Conservation (phyloP, 2,113 vertebrate species). For the Eleginops maclovinus region DNA sequence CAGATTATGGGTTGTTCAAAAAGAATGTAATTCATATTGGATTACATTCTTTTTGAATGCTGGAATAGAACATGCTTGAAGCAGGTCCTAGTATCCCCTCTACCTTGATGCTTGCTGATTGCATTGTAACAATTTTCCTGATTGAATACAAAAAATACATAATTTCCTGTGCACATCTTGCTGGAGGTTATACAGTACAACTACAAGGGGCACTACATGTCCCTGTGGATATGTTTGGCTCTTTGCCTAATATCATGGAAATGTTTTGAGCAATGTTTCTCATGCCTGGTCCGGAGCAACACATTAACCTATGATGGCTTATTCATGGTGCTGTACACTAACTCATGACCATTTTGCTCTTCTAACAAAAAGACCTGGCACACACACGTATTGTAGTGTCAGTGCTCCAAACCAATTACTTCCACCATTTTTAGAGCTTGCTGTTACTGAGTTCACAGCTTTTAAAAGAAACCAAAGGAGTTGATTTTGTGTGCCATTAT, state of each 20-base stretch:
- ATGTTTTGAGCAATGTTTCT: slow-evolving; percentile 39
- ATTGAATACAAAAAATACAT: slow-evolving; percentile 4
- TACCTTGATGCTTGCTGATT: not conserved
- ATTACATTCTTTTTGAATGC: not conserved
- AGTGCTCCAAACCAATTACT: not conserved
- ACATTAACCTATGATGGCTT: slow-evolving; percentile 50
- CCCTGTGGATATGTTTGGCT: slow-evolving; percentile 25
- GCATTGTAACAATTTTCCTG: not conserved
- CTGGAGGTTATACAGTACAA: slow-evolving; percentile 12
- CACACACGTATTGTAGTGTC: slow-evolving; percentile 1
- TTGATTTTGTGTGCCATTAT: not conserved
- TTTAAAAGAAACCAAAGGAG: not conserved
- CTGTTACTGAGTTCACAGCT: not conserved
- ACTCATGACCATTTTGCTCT: slow-evolving; percentile 31
- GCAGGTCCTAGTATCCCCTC: not conserved
- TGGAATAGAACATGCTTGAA: not conserved
- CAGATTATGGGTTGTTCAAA: not conserved
- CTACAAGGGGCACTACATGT: slow-evolving; percentile 14
- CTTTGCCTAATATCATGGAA: slow-evolving; percentile 29
- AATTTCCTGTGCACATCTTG: slow-evolving; percentile 11
- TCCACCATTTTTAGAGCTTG: not conserved
- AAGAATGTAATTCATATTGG: too few relatives aligned
- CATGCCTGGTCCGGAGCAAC: slow-evolving; percentile 27
- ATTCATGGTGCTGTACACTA: slow-evolving; percentile 20
- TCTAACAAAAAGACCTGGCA: slow-evolving; percentile 20